Conservation (phyloP, 2,797 vertebrate genomes). For the Pelobates cultripes region DNA sequence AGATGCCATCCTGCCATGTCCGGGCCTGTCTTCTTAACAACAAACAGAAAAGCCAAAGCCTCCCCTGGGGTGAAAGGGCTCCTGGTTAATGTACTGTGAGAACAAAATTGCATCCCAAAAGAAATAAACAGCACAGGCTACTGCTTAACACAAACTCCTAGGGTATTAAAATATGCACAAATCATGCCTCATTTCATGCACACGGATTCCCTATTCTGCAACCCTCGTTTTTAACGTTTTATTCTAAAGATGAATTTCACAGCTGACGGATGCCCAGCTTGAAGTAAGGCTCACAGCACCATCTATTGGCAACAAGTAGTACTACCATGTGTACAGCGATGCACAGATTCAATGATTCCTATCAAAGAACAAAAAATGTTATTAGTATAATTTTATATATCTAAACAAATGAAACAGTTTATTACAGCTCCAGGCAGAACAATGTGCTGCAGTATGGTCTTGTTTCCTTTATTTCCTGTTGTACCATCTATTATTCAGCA, state of each 20-base stretch:
- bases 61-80: not conserved
- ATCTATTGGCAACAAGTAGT: not conserved
- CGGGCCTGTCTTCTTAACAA: too few species aligned
- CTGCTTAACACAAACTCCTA: too few species aligned
- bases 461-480: too few species aligned
- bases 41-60: too few species aligned
- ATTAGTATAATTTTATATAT: too few species aligned
- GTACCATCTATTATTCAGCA: too few species aligned
- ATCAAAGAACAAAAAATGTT: too few species aligned
- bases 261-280: not conserved
- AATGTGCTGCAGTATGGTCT: too few species aligned
- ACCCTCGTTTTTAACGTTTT: not conserved
- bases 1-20: too few species aligned
- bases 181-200: not conserved
- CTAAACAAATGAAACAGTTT: not conserved
- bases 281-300: constrained; percentile 14
- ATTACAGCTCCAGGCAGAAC: not conserved
- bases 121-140: too few species aligned
- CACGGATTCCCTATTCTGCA: not conserved
- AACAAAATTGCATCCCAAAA: not conserved
- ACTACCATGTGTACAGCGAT: not conserved
- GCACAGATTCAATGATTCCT: not conserved
- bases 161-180: not conserved
- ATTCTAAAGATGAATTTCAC: not conserved
- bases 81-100: not conserved